A percentile compares a stretch with the other conserved stretches of the same genome.
phyloP scores from a whole-genome alignment of 2,113 vertebrate species.

The Varanus komodoensis region DNA sequence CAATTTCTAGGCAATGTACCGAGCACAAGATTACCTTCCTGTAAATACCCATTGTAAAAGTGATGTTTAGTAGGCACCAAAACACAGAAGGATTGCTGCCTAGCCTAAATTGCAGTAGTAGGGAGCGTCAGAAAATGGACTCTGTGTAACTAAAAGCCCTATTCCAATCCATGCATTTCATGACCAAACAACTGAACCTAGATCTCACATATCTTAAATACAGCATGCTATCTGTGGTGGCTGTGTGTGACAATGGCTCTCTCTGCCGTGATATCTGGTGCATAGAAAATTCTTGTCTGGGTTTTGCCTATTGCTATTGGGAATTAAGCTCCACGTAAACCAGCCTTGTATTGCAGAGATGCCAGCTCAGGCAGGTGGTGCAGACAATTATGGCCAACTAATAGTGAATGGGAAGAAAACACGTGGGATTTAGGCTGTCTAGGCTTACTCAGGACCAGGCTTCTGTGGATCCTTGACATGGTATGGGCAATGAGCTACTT shows the following conservation, averaged over 20 bases:
- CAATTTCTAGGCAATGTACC: too few relatives aligned
- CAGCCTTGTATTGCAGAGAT: background rate
- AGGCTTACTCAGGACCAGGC: background rate
- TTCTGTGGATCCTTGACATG: background rate
- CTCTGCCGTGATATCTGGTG: background rate
- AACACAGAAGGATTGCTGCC: too few relatives aligned
- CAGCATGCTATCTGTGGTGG: background rate
- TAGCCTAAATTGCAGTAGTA: too few relatives aligned
- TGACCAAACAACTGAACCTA: background rate
- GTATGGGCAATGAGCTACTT: background rate
- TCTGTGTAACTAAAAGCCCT: too few relatives aligned
- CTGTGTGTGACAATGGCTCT: too few relatives aligned
- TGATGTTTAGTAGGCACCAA: too few relatives aligned
- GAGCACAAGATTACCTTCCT: too few relatives aligned
- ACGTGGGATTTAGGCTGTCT: background rate
- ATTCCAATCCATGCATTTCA: too few relatives aligned
- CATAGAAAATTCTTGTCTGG: background rate
- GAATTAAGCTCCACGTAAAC: background rate
- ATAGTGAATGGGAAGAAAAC: background rate
- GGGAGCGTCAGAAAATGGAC: too few relatives aligned
- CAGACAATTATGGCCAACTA: background rate
- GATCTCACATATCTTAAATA: background rate
- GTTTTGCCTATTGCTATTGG: background rate
- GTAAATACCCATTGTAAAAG: too few relatives aligned
- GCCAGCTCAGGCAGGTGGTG: background rate